phyloP scores from a whole-genome alignment of 2,113 vertebrate species.

The Mohoua ochrocephala region DNA sequence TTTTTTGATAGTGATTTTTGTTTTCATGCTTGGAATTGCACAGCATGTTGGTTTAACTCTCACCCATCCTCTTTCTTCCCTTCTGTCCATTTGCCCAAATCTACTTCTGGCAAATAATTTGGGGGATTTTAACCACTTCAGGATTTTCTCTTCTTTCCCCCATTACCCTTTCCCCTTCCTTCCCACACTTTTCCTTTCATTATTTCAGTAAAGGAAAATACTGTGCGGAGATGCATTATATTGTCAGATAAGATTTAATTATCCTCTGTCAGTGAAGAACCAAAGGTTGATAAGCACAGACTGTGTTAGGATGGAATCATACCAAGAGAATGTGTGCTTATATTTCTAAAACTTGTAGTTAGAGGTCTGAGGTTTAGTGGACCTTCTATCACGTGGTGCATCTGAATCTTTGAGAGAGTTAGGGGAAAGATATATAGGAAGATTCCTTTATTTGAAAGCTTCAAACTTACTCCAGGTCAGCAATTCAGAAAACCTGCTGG shows the following conservation, averaged over 20 bases:
- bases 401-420: not conserved
- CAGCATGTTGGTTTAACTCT: not conserved
- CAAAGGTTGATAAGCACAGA: not conserved
- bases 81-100: not conserved
- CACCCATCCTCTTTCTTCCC: not conserved
- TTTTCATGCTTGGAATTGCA: not conserved
- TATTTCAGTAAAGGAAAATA: not conserved
- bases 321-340: not conserved
- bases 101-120: not conserved
- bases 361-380: not conserved
- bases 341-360: not conserved
- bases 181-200: not conserved
- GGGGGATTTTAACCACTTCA: not conserved
- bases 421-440: not conserved
- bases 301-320: not conserved
- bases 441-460: not conserved
- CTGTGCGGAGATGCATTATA: not conserved
- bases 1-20: not conserved
- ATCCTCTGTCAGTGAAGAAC: not conserved
- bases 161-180: not conserved
- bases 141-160: not conserved
- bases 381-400: not conserved
- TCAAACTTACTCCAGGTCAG: not conserved
- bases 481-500: not conserved
- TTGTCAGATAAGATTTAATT: not conserved